A percentile compares a stretch with the other conserved stretches of the same genome.
These are phyloP conservation scores for Ectemnius continuus DNA, from an alignment of 2,888 invertebrate genomes.

Conservation along the genomic window DNA sequence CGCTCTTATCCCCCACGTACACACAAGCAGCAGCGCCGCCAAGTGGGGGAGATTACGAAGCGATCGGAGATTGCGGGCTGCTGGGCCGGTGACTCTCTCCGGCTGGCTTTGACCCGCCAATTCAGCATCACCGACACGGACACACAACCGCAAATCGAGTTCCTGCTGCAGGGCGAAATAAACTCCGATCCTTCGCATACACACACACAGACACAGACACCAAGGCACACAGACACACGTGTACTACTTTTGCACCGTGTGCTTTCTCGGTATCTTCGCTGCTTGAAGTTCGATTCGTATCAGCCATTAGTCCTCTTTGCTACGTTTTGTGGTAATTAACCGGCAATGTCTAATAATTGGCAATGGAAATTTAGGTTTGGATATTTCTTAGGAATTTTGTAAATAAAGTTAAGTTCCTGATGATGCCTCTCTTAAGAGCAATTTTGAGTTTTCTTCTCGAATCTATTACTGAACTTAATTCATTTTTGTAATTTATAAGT, in stretches of 20 bases:
- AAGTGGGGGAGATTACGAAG: conserved; percentile 22
- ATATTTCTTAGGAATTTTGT: too few relatives aligned
- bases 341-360: too few relatives aligned
- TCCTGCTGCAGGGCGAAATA: conserved; percentile 72
- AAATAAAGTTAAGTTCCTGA: too few relatives aligned
- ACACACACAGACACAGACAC: conserved; percentile 1
- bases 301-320: not conserved
- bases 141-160: conserved; percentile 76
- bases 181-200: conserved; percentile 65
- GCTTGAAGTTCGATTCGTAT: conserved; percentile 2
- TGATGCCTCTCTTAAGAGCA: too few relatives aligned
- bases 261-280: not conserved
- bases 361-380: too few relatives aligned
- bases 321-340: too few relatives aligned
- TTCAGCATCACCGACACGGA: conserved; percentile 73
- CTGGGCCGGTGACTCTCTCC: conserved; percentile 41
- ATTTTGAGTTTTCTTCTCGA: too few relatives aligned
- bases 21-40: not conserved
- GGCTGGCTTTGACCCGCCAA: conserved; percentile 70
- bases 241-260: not conserved
- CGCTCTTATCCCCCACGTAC: conserved; percentile 29
- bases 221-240: not conserved
- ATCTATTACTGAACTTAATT: too few relatives aligned
- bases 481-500: too few relatives aligned
- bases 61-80: conserved; percentile 41